Evolutionary conservation across 2,888 invertebrate species (phyloP).

Genomic region (Lycocerus yunnanus): DNA sequence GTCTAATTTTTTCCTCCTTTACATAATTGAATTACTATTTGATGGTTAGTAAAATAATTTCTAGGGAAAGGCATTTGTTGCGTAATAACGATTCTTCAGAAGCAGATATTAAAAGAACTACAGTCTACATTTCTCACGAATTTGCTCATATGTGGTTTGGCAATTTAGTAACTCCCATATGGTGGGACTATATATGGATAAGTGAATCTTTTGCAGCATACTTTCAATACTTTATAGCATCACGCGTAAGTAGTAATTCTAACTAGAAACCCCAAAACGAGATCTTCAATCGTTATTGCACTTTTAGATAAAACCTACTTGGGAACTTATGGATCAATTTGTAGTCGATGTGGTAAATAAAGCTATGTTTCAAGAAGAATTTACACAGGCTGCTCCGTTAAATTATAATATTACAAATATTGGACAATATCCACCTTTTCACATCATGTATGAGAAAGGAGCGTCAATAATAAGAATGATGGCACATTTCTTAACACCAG

Average conservation of each 20-base stretch:
- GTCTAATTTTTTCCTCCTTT: too few relatives aligned
- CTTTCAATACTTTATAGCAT: constrained; percentile 55
- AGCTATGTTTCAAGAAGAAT: constrained; percentile 50
- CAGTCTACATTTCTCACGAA: constrained; percentile 57
- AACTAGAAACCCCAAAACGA: background rate
- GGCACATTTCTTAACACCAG: constrained; percentile 11
- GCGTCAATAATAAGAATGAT: constrained; percentile 16
- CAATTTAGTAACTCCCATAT: constrained; percentile 50
- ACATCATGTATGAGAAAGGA: constrained; percentile 16
- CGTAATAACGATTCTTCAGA: background rate
- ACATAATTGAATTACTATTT: too few relatives aligned
- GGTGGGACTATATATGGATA: constrained; percentile 55
- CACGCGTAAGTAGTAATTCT: constrained; percentile 24
- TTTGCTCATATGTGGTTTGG: constrained; percentile 62
- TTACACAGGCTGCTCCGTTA: constrained; percentile 31
- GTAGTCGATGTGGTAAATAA: constrained; percentile 50
- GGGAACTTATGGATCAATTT: constrained; percentile 55
- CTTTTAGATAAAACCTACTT: constrained; percentile 42
- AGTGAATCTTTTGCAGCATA: constrained; percentile 62
- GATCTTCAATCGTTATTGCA: background rate
- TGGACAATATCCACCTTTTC: constrained; percentile 55
- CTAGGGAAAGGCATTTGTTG: constrained; percentile 12
- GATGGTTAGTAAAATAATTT: too few relatives aligned
- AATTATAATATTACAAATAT: constrained; percentile 62
- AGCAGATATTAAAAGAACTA: constrained; percentile 21